These are phyloP conservation scores for Hemiscyllium ocellatum DNA, from an alignment of 2,113 vertebrate genomes.

Conservation along the genomic window DNA sequence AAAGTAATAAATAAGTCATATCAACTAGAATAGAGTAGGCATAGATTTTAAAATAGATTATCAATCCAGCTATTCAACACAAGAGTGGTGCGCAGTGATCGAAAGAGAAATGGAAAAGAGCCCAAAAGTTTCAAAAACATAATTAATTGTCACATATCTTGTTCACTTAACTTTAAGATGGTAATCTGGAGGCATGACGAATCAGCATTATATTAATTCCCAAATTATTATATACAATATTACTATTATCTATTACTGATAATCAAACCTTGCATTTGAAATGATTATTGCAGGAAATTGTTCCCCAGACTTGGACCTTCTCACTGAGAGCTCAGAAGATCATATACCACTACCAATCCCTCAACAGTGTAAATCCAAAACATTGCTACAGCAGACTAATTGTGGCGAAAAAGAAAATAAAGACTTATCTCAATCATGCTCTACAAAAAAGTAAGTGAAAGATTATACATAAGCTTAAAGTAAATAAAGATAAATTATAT, in stretches of 20 bases:
- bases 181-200: not conserved
- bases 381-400: not conserved
- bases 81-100: not conserved
- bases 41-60: not conserved
- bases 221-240: not conserved
- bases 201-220: not conserved
- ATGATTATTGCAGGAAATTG: not conserved
- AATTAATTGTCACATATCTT: not conserved
- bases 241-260: not conserved
- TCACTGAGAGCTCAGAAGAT: not conserved
- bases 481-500: not conserved
- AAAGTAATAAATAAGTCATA: not conserved
- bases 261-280: not conserved
- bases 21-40: not conserved
- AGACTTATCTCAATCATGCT: not conserved
- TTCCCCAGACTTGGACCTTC: not conserved
- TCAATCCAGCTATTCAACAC: not conserved
- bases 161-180: not conserved
- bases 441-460: slow-evolving; percentile 20
- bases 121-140: not conserved
- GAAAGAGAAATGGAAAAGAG: not conserved
- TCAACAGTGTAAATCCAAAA: not conserved
- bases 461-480: not conserved
- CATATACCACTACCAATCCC: slow-evolving; percentile 20
- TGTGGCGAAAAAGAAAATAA: not conserved